phyloP scores from a whole-genome alignment of 2,113 vertebrate genomes.

The Vombatus ursinus region DNA sequence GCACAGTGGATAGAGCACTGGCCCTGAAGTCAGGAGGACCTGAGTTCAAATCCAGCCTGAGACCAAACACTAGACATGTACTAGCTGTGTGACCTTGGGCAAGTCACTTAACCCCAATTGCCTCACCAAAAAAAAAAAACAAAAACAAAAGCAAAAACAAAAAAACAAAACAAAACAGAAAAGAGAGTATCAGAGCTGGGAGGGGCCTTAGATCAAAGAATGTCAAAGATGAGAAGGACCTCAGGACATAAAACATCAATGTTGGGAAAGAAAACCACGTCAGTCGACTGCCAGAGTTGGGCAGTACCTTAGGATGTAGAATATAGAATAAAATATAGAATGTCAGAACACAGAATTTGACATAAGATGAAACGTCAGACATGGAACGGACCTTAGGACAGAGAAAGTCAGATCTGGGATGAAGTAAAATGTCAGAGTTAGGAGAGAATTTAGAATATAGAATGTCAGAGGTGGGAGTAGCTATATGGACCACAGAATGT shows the following conservation, averaged over 20 bases:
- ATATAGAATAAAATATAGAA: background rate
- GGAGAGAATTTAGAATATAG: background rate
- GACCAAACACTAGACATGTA: too few species aligned
- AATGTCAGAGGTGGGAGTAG: background rate
- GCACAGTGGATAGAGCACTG: too few species aligned
- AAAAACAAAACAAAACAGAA: too few species aligned
- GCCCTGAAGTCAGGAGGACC: too few species aligned
- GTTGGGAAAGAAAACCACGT: too few species aligned
- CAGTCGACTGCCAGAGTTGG: background rate
- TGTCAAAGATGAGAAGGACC: background rate
- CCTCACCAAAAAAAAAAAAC: too few species aligned
- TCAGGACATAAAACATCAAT: background rate
- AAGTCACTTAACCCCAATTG: too few species aligned
- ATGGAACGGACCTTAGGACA: background rate
- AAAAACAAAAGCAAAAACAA: too few species aligned
- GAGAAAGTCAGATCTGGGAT: background rate
- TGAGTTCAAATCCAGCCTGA: too few species aligned
- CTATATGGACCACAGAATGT: background rate
- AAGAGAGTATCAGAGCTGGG: too few species aligned
- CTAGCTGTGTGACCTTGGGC: too few species aligned
- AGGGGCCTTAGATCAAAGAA: too few species aligned
- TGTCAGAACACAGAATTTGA: background rate
- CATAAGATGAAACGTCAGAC: background rate
- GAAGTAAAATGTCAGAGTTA: background rate
- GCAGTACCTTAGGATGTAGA: background rate